Evolutionary conservation across 2,888 invertebrate species (phyloP).

Genomic region (Macaria liturata): DNA sequence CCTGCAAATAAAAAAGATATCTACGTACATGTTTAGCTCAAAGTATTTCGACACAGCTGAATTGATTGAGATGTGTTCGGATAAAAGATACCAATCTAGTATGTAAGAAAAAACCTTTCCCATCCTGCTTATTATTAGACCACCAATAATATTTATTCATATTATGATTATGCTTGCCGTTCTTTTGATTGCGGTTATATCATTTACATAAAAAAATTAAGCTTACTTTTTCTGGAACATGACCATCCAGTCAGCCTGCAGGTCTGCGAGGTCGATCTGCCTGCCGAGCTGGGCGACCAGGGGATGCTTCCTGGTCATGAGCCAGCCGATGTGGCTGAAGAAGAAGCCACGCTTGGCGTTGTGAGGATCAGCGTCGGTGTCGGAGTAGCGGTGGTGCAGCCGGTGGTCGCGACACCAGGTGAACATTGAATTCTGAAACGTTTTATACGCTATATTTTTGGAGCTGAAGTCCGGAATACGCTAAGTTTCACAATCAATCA

Average conservation of each 20-base stretch:
- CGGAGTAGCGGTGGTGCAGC: constrained; percentile 89
- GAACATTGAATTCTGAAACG: constrained; percentile 86
- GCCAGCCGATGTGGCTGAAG: constrained; percentile 94
- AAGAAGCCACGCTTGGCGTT: constrained; percentile 92
- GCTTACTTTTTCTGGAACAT: constrained; percentile 89
- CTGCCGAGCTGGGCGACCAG: constrained; percentile 86
- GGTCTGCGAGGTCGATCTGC: constrained; percentile 89
- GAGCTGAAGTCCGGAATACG: too few species aligned
- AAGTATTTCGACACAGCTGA: too few species aligned
- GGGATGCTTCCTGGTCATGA: constrained; percentile 91
- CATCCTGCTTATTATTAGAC: too few species aligned
- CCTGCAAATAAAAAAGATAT: constrained; percentile 65
- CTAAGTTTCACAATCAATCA: too few species aligned
- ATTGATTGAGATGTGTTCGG: too few species aligned
- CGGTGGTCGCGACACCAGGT: constrained; percentile 92
- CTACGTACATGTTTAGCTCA: too few species aligned
- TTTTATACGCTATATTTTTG: not conserved
- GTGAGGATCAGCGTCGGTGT: constrained; percentile 90
- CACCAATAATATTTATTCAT: too few species aligned
- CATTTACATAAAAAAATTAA: not conserved
- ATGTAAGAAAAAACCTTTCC: too few species aligned
- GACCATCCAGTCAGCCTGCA: constrained; percentile 87
- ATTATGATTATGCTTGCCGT: too few species aligned
- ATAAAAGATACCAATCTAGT: too few species aligned
- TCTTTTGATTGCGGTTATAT: too few species aligned